phyloP scores from a whole-genome alignment of 2,888 invertebrate species.

The Andrena bicolor region DNA sequence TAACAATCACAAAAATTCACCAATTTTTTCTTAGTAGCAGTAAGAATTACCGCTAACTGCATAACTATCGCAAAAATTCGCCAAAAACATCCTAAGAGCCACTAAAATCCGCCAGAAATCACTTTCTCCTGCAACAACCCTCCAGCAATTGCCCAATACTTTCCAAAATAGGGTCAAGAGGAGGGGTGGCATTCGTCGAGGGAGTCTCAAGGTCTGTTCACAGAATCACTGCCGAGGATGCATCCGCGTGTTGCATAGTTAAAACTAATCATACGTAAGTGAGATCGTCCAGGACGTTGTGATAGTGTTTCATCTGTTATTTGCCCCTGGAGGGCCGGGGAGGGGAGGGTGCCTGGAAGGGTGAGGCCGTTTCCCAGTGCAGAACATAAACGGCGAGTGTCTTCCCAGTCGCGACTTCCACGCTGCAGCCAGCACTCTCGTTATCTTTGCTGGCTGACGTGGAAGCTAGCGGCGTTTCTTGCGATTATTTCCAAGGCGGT shows the following conservation, averaged over 20 bases:
- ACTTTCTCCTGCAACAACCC: background rate
- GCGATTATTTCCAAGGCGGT: constrained; percentile 30
- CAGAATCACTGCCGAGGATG: constrained; percentile 9
- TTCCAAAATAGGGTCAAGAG: background rate
- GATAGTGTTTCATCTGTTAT: constrained; percentile 43
- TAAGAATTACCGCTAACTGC: too few species aligned
- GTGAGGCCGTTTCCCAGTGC: constrained; percentile 3
- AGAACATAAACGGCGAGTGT: constrained; percentile 26
- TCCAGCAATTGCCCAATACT: background rate
- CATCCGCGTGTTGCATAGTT: constrained; percentile 43
- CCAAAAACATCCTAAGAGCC: too few species aligned
- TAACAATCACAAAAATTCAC: too few species aligned
- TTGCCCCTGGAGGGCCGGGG: background rate
- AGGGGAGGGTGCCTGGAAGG: background rate
- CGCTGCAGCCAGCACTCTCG: constrained; percentile 9
- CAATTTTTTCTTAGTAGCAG: too few species aligned
- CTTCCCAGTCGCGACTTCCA: background rate
- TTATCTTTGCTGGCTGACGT: constrained; percentile 30
- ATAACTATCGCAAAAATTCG: too few species aligned
- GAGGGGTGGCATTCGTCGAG: background rate
- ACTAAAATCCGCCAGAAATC: too few species aligned
- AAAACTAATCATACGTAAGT: constrained; percentile 55
- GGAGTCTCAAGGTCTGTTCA: background rate
- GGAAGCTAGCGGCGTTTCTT: constrained; percentile 33
- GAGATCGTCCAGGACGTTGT: constrained; percentile 9